Evolutionary conservation across 2,888 invertebrate species (phyloP), one percentile per base, ranked within the genome.

Genomic region (Dryadula phaetusa): DNA sequence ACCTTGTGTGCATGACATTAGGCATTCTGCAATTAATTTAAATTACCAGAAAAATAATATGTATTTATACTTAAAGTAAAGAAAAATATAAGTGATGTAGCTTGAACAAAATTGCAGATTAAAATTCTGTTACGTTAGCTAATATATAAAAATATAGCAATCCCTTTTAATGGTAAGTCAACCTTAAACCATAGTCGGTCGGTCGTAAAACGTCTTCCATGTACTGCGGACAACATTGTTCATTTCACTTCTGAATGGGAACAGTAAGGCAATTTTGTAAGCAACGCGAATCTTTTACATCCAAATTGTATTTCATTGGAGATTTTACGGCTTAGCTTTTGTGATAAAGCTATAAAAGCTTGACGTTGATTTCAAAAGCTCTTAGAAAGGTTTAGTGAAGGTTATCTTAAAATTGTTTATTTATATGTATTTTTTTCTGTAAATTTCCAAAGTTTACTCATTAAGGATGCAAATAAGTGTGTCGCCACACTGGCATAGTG

Each of bases 161-260:
- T 40, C 12, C 37, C 12, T 56, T 54, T 14, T 18, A 14, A 25
- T 66, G 32, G 58, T 49, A 32, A 10, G 4, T 14, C 3, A 34
- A 16, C 52, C 8, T 53, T 22, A 52, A n/a, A n/a, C 56, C 52
- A 46, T 54, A 54, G 44, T 53, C 62, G 49, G 58, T 60, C 25
- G 58, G 16, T 65, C 65, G 60, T 65, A 65, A 65, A 63, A 65
- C 47, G 65, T 56, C 58, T 58, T 65, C 58, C 49, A 25, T 42
- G 65, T 65, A 58, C 42, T 52, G 60, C 37, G 49, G 65, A 65
- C 65, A 52, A 65, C 56, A 56, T 56, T 32, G 65, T 65, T 65
- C 58, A 49, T 65, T 65, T 65, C 58, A 65, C 58, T 65, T 65
- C 58, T 60, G 65, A 60, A 58, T 65, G 49, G 56, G 20, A 49